A percentile compares a stretch with the other conserved stretches of the same genome.
These are phyloP conservation scores for Nezara viridula DNA, from an alignment of 2,888 invertebrate species.

Conservation along the genomic window DNA sequence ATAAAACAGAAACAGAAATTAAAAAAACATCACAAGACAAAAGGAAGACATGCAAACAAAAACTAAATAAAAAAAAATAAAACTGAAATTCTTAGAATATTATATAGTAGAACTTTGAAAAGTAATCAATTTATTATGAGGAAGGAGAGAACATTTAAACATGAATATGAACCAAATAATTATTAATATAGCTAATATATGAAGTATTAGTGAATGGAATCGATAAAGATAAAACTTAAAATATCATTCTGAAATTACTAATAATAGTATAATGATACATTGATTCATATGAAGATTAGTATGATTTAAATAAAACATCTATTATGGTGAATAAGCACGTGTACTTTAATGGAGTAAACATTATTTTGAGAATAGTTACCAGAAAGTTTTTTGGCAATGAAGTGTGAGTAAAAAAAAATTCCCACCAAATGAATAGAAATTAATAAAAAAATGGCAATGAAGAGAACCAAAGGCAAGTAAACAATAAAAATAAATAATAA, in stretches of 20 bases:
- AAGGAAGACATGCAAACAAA: conserved; percentile 53
- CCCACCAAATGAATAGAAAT: too few relatives aligned
- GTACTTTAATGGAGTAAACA: too few relatives aligned
- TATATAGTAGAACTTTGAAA: conserved; percentile 12
- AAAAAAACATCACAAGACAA: conserved; percentile 58
- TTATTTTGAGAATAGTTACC: too few relatives aligned
- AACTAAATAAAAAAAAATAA: conserved; percentile 12
- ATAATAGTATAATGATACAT: too few relatives aligned
- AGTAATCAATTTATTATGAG: conserved; percentile 2
- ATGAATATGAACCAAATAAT: background rate
- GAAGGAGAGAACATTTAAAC: background rate
- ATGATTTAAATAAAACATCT: too few relatives aligned
- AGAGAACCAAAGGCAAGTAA: too few relatives aligned
- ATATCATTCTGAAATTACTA: background rate
- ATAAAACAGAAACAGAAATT: conserved; percentile 63
- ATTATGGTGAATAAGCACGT: too few relatives aligned
- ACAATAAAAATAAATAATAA: too few relatives aligned
- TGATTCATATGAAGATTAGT: too few relatives aligned
- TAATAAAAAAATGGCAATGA: too few relatives aligned
- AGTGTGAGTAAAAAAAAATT: too few relatives aligned
- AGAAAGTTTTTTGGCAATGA: too few relatives aligned
- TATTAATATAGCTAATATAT: background rate
- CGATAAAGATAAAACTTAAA: background rate
- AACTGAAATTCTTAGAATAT: conserved; percentile 9
- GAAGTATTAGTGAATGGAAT: background rate